Base-by-base conservation (phyloP, 1,140 invertebrate species). In the Procambarus virginalis region DNA sequence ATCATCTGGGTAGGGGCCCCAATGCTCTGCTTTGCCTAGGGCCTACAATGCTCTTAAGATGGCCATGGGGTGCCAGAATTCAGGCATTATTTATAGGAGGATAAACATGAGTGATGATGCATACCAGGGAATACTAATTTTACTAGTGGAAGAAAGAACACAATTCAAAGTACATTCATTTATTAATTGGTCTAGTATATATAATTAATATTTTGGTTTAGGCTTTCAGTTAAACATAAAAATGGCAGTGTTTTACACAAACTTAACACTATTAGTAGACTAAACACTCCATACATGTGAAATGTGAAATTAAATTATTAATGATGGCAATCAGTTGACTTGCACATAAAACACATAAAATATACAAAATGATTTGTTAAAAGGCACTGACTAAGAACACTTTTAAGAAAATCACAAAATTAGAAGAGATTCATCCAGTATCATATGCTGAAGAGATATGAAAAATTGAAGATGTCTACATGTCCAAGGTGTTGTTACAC, bases 341-440 rank as follows among this genome's bases (percentile, higher is more conserved):
- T 51, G 49, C 81, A 83, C n/a, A 84, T 46, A 84, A 64, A 34
- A 84, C 60, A 46, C 8, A 73, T 34, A 82, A 81, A 88, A 82
- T 82, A 88, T 82, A 73, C 51, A 73, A 82, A 88, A 82, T 86
- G 49, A 78, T 86, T 82, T 75, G 49, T 81, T 75, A 88, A 88
- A 88, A 88, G 86, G 86, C 86, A 88, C 86, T 88, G 79, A 88
- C 86, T 88, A 88, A 88, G 86, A 88, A 88, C 86, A 88, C 86
- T 88, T 88, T 60, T 64, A 86, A 78, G 76, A 73, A 86, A 86
- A 88, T 88, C 78, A 88, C 78, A 88, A 88, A 82, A 70, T 51
- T 51, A 81, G 68, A 88, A 88, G 86, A 88, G 86, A 88, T 88
- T 88, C 86, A 17, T 82, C 17, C 8, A 49, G 77, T 87, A 55